A percentile compares a stretch with the other conserved stretches of the same genome.
Conservation (phyloP, 2,888 invertebrate species). For the Oscheius sp. region DNA sequence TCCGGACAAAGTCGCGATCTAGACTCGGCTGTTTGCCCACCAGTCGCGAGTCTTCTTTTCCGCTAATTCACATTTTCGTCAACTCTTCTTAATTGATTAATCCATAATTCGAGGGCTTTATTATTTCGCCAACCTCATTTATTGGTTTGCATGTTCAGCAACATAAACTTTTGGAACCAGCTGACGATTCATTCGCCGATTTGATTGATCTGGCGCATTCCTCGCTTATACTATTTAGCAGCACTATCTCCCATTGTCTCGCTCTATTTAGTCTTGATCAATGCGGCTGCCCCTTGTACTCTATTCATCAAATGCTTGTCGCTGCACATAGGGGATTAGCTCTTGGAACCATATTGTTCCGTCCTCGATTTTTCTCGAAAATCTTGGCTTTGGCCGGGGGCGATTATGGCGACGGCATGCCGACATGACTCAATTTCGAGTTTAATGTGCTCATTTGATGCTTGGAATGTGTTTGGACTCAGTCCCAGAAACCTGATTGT, state of each 20-base stretch:
- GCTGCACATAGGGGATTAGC: no score
- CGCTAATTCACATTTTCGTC: neutral
- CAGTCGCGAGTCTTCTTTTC: neutral
- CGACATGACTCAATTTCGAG: neutral
- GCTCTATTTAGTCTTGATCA: no score
- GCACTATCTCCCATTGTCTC: neutral
- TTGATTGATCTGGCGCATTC: conserved; percentile 4
- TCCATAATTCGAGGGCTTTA: no score
- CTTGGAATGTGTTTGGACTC: neutral
- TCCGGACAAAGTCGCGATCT: neutral
- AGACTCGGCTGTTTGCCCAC: neutral
- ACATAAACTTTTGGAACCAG: neutral
- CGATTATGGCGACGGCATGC: neutral
- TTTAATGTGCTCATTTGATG: conserved; percentile 16
- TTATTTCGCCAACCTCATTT: no score
- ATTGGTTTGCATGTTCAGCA: neutral
- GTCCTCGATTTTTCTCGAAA: neutral
- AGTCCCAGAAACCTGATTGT: no score
- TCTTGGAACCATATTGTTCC: no score
- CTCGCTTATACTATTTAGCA: neutral
- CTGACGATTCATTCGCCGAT: conserved; percentile 4
- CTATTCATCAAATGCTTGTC: no score
- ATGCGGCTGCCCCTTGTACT: no score
- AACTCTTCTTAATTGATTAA: no score
- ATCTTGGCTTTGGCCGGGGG: no score